These are phyloP conservation scores for Gymnocypris eckloni DNA, from an alignment of 2,797 vertebrate genomes.

Conservation along the genomic window DNA sequence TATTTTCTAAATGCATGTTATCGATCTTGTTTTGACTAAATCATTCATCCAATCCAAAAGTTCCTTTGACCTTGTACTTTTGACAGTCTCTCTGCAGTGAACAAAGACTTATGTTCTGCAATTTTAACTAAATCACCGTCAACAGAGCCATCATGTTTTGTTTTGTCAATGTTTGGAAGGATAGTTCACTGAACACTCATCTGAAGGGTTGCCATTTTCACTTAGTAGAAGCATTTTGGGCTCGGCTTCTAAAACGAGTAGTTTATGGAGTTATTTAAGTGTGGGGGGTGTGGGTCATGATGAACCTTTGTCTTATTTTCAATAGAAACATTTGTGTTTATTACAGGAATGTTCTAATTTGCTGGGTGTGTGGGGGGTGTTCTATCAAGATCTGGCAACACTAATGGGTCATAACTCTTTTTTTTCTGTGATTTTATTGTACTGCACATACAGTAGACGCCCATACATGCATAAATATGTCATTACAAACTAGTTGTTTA, in stretches of 20 bases:
- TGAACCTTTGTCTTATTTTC: no score
- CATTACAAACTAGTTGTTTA: no score
- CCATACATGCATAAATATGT: no score
- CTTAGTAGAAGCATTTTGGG: not conserved
- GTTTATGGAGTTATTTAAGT: not conserved
- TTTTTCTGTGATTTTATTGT: no score
- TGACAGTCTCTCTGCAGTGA: not conserved
- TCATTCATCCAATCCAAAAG: not conserved
- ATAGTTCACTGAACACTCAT: not conserved
- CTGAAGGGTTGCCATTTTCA: not conserved
- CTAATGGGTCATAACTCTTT: no score
- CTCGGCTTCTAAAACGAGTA: not conserved
- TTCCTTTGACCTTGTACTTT: no score
- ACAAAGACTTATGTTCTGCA: not conserved
- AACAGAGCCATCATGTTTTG: not conserved
- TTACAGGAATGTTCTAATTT: not conserved
- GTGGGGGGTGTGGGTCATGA: no score
- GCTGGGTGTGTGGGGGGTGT: no score
- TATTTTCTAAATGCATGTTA: no score
- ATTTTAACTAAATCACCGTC: not conserved
- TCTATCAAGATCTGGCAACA: not conserved
- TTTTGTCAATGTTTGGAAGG: not conserved
- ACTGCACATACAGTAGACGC: no score
- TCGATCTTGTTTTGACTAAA: not conserved
- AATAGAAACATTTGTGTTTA: not conserved